Evolutionary conservation across 2,113 vertebrate genomes (phyloP), one percentile per base, ranked within the genome.

Genomic region (Salvelinus sp.): DNA sequence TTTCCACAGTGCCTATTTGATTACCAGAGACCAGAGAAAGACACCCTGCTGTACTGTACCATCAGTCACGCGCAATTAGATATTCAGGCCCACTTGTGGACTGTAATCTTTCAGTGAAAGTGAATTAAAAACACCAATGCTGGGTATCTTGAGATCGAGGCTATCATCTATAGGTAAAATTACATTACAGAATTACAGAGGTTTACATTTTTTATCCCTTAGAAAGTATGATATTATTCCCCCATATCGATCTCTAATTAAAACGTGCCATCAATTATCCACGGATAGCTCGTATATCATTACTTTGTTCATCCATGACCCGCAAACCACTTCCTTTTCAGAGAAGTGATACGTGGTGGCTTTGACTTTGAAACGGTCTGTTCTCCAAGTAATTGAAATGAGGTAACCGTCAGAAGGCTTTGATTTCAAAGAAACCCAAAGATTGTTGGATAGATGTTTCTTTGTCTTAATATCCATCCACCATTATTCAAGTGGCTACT

Each of bases 1-100:
- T 58, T 75, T 69, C 70, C 77, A 47, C 69, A 23, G 23, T 16
- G 64, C 80, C 83, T 74, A 18, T 64, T 88, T 81, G 89, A 90
- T 90, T 85, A 90, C 85, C 57, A 78, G 70, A 72, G 70, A 65
- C 38, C 38, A 54, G 12, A 54, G 50, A 54, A 4, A 4, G 50
- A 54, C 75, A 25, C 63, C 9, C 60, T 60, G 33, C 48, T 54
- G 62, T 83, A 79, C 73, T 66, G 54, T 22, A 50, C 16, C 81
- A 80, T 81, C 69, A 72, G 72, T 65, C 77, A 80, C 86, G 76
- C 78, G 74, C 77, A 80, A 83, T 70, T 23, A 77, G 30, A n/a
- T 65, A 68, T 30, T 70, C 48, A 54, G 50, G 58, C 58, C 2
- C 9, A 48, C 68, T 25, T 69, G 16, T 20, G 12, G 7, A 73